phyloP scores from a whole-genome alignment of 2,113 vertebrate species.

The Psittacula cyanocephala region DNA sequence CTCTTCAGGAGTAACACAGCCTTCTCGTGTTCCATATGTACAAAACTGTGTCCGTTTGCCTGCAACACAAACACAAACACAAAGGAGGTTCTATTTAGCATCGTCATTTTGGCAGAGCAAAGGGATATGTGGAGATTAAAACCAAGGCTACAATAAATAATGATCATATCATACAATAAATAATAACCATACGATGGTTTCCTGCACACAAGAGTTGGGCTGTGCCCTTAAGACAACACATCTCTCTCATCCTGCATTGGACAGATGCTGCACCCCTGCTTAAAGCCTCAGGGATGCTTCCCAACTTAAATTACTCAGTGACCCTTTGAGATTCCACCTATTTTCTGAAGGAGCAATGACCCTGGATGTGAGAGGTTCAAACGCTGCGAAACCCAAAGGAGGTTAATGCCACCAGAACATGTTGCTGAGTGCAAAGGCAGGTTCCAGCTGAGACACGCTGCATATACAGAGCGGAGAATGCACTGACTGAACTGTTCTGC shows the following conservation, averaged over 20 bases:
- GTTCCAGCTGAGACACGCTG: neutral
- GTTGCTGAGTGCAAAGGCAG: neutral
- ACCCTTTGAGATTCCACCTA: fast-evolving
- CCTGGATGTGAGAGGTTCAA: neutral
- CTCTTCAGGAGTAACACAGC: slow-evolving; percentile 99
- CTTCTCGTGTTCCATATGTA: slow-evolving; percentile 98
- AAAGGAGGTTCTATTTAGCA: neutral
- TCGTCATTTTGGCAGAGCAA: neutral
- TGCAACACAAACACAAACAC: slow-evolving; percentile 86
- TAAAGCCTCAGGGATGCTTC: neutral
- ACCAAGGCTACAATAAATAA: neutral
- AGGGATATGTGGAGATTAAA: neutral
- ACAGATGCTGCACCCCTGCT: neutral
- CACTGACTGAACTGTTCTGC: neutral
- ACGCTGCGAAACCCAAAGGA: no score
- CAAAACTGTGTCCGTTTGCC: slow-evolving; percentile 99
- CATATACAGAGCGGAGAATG: fast-evolving
- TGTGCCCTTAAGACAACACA: fast-evolving
- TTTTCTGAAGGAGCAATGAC: neutral
- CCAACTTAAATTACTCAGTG: fast-evolving
- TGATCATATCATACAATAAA: neutral
- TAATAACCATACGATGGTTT: fast-evolving
- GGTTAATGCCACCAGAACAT: neutral
- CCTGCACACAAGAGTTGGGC: no score
- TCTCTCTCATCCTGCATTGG: fast-evolving